Conservation (phyloP, 2,888 invertebrate species). For the Sarcophaga carnaria region DNA sequence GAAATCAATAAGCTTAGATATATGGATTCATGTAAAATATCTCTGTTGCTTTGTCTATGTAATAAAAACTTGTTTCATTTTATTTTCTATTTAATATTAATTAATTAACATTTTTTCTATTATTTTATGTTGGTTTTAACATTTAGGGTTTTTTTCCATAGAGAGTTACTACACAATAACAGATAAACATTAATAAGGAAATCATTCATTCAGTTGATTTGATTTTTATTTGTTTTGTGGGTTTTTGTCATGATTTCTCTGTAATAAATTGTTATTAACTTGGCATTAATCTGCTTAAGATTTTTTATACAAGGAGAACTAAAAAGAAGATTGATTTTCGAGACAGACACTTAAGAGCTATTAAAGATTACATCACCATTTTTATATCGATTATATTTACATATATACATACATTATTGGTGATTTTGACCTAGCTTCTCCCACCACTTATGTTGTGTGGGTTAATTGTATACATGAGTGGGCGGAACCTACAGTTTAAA, state of each 20-base stretch:
- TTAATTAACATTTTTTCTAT: conserved; percentile 8
- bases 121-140: conserved; percentile 6
- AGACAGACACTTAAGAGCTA: too few relatives aligned
- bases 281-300: too few relatives aligned
- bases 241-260: neutral
- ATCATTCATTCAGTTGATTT: neutral
- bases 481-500: too few relatives aligned
- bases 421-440: too few relatives aligned
- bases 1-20: neutral
- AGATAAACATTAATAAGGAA: neutral
- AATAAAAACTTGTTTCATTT: neutral
- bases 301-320: too few relatives aligned
- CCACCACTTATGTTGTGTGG: too few relatives aligned
- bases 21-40: neutral
- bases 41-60: neutral
- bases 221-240: neutral
- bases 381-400: too few relatives aligned
- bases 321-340: too few relatives aligned
- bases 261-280: neutral
- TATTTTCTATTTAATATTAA: neutral
- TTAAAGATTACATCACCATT: too few relatives aligned
- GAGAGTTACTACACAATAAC: too few relatives aligned
- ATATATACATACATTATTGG: too few relatives aligned
- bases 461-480: too few relatives aligned
- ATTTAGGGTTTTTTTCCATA: neutral